phyloP scores from a whole-genome alignment of 2,888 invertebrate genomes.

The Flexamia atlantica region DNA sequence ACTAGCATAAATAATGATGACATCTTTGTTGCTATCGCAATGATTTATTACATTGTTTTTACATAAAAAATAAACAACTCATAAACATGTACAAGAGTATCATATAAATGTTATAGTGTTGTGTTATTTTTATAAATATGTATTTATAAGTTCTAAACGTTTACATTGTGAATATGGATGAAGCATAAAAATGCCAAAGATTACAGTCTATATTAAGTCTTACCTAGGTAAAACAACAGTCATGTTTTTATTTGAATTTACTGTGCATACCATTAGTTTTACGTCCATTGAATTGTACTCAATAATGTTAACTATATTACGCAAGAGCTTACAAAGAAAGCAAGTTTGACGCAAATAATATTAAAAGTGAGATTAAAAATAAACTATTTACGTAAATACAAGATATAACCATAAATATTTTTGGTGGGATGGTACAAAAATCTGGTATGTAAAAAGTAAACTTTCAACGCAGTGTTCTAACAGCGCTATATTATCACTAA shows the following conservation, averaged over 20 bases:
- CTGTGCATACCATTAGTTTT: neutral
- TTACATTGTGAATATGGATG: slow-evolving; percentile 21
- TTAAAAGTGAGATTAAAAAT: too few species aligned
- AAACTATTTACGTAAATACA: too few species aligned
- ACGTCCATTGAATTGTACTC: neutral
- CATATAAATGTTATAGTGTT: slow-evolving; percentile 40
- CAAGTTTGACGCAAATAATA: neutral
- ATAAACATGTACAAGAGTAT: slow-evolving; percentile 48
- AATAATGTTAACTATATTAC: slow-evolving; percentile 26
- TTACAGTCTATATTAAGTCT: slow-evolving; percentile 2
- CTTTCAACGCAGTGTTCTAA: too few species aligned
- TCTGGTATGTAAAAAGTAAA: too few species aligned
- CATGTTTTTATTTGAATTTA: neutral
- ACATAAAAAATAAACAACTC: slow-evolving; percentile 54
- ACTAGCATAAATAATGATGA: slow-evolving; percentile 13
- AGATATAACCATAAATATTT: too few species aligned
- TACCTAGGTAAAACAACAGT: slow-evolving; percentile 4
- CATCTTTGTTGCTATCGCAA: neutral
- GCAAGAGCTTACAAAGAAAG: neutral
- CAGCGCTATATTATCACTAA: too few species aligned
- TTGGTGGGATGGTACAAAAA: too few species aligned
- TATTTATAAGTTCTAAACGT: slow-evolving; percentile 17
- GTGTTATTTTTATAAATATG: slow-evolving; percentile 8
- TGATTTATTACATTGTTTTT: neutral
- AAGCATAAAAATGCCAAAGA: slow-evolving; percentile 1